Evolutionary conservation across 1,140 invertebrate species (phyloP).

Genomic region (Stegodyphus mimosarum): DNA sequence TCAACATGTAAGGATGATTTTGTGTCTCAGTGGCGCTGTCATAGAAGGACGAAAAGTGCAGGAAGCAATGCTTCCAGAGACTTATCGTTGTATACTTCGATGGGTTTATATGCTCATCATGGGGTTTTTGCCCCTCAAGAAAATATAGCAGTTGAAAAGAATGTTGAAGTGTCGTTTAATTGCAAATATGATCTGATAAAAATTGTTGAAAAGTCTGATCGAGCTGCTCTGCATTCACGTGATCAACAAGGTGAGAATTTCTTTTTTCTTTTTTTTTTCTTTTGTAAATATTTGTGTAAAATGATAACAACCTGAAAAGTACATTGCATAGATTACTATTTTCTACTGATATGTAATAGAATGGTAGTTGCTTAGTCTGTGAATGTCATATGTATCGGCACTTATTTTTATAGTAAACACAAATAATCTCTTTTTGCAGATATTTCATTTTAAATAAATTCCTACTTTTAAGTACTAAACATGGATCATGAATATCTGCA

Average conservation of each 20-base stretch:
- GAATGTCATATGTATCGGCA: no score
- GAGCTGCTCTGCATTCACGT: slow-evolving; percentile 48
- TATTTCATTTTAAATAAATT: no score
- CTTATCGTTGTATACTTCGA: slow-evolving; percentile 62
- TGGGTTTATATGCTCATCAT: slow-evolving; percentile 63
- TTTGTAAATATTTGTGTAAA: neutral
- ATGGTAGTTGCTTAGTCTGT: no score
- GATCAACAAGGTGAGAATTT: slow-evolving; percentile 73
- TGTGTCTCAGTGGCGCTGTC: slow-evolving; percentile 55
- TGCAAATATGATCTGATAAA: slow-evolving; percentile 62
- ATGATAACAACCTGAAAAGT: no score
- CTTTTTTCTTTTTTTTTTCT: neutral
- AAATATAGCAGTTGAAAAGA: slow-evolving; percentile 25
- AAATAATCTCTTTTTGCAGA: no score
- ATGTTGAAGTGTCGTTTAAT: slow-evolving; percentile 60
- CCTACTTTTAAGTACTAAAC: no score
- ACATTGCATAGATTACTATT: no score
- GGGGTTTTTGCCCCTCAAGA: slow-evolving; percentile 52
- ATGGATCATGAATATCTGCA: no score
- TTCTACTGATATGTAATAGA: no score
- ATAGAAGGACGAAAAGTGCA: slow-evolving; percentile 62
- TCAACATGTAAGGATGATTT: slow-evolving; percentile 54
- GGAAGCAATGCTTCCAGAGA: slow-evolving; percentile 61
- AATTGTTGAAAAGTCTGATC: slow-evolving; percentile 52
- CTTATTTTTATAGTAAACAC: no score